A percentile compares a stretch with the other conserved stretches of the same genome.
phyloP scores from a whole-genome alignment of 2,888 invertebrate genomes.

The Melanotus villosus region DNA sequence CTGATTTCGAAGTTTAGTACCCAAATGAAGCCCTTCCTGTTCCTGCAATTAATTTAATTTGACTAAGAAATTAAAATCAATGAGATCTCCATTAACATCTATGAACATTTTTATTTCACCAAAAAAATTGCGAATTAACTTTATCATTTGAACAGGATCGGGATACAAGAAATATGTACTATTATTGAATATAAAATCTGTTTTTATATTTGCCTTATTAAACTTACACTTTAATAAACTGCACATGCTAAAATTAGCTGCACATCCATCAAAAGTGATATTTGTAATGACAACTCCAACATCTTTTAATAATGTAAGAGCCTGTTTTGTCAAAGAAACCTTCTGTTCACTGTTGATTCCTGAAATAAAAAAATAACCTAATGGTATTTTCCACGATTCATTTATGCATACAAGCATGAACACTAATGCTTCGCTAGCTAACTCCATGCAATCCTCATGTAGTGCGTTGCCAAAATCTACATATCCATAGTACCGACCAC shows the following conservation, averaged over 20 bases:
- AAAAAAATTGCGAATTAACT: slow-evolving; percentile 34
- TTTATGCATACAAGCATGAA: slow-evolving; percentile 53
- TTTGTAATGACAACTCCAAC: slow-evolving; percentile 47
- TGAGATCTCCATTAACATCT: slow-evolving; percentile 31
- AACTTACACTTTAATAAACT: no score
- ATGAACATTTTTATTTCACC: slow-evolving; percentile 31
- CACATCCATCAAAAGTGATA: slow-evolving; percentile 56
- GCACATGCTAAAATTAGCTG: slow-evolving; percentile 51
- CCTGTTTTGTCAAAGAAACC: slow-evolving; percentile 48
- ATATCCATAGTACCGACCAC: no score
- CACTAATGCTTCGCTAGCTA: slow-evolving; percentile 54
- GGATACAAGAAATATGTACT: slow-evolving; percentile 10
- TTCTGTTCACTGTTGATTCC: slow-evolving; percentile 53
- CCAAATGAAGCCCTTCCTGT: slow-evolving; percentile 41
- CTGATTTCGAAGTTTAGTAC: no score
- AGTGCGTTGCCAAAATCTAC: no score
- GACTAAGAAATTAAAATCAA: slow-evolving; percentile 39
- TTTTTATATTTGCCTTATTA: neutral
- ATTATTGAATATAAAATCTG: neutral
- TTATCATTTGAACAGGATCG: slow-evolving; percentile 39
- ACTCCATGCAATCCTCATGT: slow-evolving; percentile 43
- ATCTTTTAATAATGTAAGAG: slow-evolving; percentile 48
- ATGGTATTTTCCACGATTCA: slow-evolving; percentile 54
- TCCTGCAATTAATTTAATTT: slow-evolving; percentile 38
- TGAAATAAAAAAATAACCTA: slow-evolving; percentile 55